Evolutionary conservation across 2,888 invertebrate genomes (phyloP).

Genomic region (Deladenus siricidicola): DNA sequence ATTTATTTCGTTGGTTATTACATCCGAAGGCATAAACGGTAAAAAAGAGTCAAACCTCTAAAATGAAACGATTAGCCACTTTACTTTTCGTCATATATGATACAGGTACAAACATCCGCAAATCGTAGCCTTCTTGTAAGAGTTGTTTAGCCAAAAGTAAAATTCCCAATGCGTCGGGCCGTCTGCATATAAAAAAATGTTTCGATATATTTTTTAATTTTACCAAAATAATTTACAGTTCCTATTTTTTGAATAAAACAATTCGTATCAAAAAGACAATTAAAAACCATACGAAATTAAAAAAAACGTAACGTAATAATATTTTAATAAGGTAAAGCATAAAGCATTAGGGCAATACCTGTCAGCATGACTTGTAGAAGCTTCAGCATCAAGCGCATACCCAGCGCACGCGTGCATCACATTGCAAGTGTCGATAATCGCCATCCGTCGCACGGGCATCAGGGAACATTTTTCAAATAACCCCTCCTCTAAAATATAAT

Average conservation of each 20-base stretch:
- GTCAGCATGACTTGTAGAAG: not conserved
- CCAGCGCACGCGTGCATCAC: slow-evolving; percentile 11
- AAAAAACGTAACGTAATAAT: not conserved
- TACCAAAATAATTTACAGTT: not conserved
- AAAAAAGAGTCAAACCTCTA: slow-evolving; percentile 17
- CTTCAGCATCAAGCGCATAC: not conserved
- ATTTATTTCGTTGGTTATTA: not conserved
- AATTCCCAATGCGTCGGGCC: slow-evolving; percentile 17
- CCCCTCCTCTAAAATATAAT: not conserved
- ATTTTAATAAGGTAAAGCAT: not conserved
- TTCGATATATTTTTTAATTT: not conserved
- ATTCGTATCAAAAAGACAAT: too few relatives aligned
- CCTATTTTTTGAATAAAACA: too few relatives aligned
- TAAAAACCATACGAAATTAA: not conserved
- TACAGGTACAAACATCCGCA: slow-evolving; percentile 17
- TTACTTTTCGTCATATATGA: slow-evolving; percentile 14
- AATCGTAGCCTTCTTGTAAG: slow-evolving; percentile 15
- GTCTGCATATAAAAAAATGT: slow-evolving; percentile 6
- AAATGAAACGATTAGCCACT: slow-evolving; percentile 13
- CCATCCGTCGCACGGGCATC: slow-evolving; percentile 10
- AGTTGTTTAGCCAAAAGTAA: slow-evolving; percentile 11
- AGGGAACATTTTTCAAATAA: not conserved
- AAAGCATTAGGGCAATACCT: not conserved
- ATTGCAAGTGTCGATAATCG: slow-evolving; percentile 18
- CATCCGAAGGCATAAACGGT: not conserved